A percentile compares a stretch with the other conserved stretches of the same genome.
These are phyloP conservation scores for Zaprionus capensis DNA, from an alignment of 1,140 invertebrate species.

Conservation along the genomic window DNA sequence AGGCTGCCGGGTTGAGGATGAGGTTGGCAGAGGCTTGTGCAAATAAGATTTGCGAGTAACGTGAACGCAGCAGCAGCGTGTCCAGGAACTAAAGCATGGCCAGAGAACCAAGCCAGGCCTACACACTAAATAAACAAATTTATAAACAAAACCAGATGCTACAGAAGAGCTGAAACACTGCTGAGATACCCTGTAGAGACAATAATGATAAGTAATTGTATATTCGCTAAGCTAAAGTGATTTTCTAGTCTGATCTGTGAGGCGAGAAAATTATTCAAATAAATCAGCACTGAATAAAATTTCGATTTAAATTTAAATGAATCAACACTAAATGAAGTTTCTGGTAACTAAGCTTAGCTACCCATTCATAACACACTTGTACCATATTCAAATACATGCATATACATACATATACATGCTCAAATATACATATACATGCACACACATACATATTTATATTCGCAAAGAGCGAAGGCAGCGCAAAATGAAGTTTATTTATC, in stretches of 20 bases:
- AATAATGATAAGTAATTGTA: no score
- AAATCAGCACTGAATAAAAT: no score
- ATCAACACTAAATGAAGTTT: not conserved
- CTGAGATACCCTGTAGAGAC: not conserved
- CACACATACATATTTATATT: constrained; percentile 3
- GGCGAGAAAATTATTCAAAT: no score
- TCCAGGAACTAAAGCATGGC: constrained; percentile 4
- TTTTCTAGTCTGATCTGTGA: no score
- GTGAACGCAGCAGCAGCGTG: constrained; percentile 7
- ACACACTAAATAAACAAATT: constrained; percentile 72
- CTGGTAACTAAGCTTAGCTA: not conserved
- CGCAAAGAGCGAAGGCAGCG: constrained; percentile 21
- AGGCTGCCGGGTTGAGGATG: not conserved
- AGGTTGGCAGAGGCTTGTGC: constrained; percentile 20
- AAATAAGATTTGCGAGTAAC: constrained; percentile 70
- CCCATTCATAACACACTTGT: not conserved
- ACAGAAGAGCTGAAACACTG: not conserved
- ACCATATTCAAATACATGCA: not conserved
- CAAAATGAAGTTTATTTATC: constrained; percentile 76
- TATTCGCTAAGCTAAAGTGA: no score
- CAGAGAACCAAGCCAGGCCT: constrained; percentile 45
- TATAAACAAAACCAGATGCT: constrained; percentile 52
- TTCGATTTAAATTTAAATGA: no score
- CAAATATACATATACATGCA: not conserved
- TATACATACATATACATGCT: not conserved